Conservation (phyloP, 2,888 invertebrate species). For the Dynastes grantii region DNA sequence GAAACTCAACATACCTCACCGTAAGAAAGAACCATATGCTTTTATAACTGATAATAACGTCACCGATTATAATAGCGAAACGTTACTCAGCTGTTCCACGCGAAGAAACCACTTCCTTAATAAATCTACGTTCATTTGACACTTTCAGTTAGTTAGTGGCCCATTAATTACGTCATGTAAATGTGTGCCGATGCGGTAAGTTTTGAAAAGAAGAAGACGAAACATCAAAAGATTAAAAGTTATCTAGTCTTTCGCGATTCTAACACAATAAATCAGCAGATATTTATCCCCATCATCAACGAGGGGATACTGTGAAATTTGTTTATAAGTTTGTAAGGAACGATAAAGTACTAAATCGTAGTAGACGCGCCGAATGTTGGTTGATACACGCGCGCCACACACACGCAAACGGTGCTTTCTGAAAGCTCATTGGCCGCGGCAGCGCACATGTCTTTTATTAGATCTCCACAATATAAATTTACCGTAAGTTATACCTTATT, state of each 20-base stretch:
- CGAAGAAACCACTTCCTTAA: conserved; percentile 27
- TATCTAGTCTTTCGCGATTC: conserved; percentile 11
- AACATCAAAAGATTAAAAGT: conserved; percentile 30
- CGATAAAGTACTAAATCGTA: conserved; percentile 51
- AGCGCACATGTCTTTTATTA: conserved; percentile 57
- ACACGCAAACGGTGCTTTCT: conserved; percentile 57
- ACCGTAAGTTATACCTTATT: conserved; percentile 51
- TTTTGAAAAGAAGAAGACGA: conserved; percentile 19
- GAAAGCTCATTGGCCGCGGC: conserved; percentile 57
- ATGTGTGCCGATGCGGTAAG: conserved; percentile 35
- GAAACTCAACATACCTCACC: background rate
- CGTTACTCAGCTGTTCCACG: conserved; percentile 24
- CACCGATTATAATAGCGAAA: conserved; percentile 5
- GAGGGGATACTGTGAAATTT: conserved; percentile 26
- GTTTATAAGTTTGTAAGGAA: conserved; percentile 49
- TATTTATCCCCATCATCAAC: conserved; percentile 7
- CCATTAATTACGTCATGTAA: conserved; percentile 40
- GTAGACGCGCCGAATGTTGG: conserved; percentile 47
- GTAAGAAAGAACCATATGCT: conserved; percentile 7
- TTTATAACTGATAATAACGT: conserved; percentile 1
- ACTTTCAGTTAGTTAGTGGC: conserved; percentile 32
- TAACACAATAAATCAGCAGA: conserved; percentile 27
- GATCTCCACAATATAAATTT: conserved; percentile 54
- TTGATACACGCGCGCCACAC: conserved; percentile 55
- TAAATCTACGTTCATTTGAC: conserved; percentile 41